phyloP scores from a whole-genome alignment of 2,888 invertebrate species.

The Brachyopa scutellaris region DNA sequence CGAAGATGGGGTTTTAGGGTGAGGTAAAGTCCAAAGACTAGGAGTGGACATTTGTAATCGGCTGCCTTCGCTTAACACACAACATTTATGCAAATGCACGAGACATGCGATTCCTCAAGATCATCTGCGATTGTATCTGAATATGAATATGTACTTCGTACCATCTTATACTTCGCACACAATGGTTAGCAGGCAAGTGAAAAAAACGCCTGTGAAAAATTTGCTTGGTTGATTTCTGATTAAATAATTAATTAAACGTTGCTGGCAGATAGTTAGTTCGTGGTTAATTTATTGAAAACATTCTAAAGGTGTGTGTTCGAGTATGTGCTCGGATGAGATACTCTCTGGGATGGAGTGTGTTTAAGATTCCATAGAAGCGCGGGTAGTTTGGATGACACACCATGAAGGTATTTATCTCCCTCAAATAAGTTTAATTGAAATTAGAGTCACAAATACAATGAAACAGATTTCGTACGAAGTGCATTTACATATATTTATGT shows the following conservation, averaged over 20 bases:
- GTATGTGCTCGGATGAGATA: too few species aligned
- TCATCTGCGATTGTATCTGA: conserved; percentile 45
- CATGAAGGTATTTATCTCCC: conserved; percentile 42
- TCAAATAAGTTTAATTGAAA: conserved; percentile 54
- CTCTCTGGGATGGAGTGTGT: too few species aligned
- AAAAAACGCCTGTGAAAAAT: conserved; percentile 27
- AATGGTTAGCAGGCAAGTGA: neutral
- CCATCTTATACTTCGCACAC: neutral
- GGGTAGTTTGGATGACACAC: conserved; percentile 54
- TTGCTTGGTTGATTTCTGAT: conserved; percentile 37
- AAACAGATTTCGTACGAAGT: conserved; percentile 43
- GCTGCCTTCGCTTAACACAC: conserved; percentile 35
- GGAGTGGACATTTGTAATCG: conserved; percentile 41
- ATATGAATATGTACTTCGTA: neutral
- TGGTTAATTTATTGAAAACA: conserved; percentile 47
- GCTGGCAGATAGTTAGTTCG: neutral
- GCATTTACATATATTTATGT: conserved; percentile 44
- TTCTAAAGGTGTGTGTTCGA: conserved; percentile 15
- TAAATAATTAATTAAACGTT: conserved; percentile 47
- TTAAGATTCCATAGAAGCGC: conserved; percentile 53
- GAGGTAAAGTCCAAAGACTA: conserved; percentile 50
- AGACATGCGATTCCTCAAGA: conserved; percentile 53
- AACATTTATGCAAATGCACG: conserved; percentile 43
- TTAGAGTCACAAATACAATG: conserved; percentile 62
- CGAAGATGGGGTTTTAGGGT: conserved; percentile 43